phyloP scores from a whole-genome alignment of 2,888 invertebrate species.

The Poecilobothrus nobilitatus region DNA sequence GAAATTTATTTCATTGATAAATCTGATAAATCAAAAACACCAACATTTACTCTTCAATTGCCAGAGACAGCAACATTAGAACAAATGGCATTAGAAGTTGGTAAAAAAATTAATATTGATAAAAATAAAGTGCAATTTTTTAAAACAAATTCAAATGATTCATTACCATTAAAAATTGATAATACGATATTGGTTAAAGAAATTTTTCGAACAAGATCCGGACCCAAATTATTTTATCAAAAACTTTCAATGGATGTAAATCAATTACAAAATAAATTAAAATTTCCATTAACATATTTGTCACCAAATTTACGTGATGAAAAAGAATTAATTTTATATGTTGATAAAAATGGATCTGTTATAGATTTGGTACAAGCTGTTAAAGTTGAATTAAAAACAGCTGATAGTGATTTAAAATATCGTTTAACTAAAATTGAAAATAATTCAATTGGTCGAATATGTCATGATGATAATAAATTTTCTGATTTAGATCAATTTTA shows the following conservation, averaged over 20 bases:
- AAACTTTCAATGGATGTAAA: conserved; percentile 92
- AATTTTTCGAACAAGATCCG: conserved; percentile 79
- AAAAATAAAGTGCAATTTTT: conserved; percentile 94
- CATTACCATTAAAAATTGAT: not conserved
- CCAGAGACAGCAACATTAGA: conserved; percentile 91
- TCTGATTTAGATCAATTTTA: conserved; percentile 51
- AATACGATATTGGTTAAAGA: conserved; percentile 45
- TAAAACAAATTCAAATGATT: conserved; percentile 8
- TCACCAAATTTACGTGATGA: conserved; percentile 87
- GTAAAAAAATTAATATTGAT: conserved; percentile 83
- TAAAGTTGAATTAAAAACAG: conserved; percentile 79
- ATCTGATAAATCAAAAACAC: conserved; percentile 64
- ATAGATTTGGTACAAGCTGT: conserved; percentile 88
- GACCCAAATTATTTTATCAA: conserved; percentile 93
- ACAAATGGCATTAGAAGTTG: conserved; percentile 88
- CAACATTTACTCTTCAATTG: conserved; percentile 76
- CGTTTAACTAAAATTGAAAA: conserved; percentile 70
- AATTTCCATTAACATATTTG: conserved; percentile 80
- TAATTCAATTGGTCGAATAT: conserved; percentile 61
- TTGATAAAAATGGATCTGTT: conserved; percentile 89
- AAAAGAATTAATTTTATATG: conserved; percentile 92
- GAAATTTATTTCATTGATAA: conserved; percentile 97
- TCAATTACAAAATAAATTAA: conserved; percentile 94
- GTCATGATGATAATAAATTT: conserved; percentile 52
- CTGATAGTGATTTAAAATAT: conserved; percentile 80